Base-by-base conservation (phyloP, 2,888 invertebrate genomes). In the Gymnocheta viridis region DNA sequence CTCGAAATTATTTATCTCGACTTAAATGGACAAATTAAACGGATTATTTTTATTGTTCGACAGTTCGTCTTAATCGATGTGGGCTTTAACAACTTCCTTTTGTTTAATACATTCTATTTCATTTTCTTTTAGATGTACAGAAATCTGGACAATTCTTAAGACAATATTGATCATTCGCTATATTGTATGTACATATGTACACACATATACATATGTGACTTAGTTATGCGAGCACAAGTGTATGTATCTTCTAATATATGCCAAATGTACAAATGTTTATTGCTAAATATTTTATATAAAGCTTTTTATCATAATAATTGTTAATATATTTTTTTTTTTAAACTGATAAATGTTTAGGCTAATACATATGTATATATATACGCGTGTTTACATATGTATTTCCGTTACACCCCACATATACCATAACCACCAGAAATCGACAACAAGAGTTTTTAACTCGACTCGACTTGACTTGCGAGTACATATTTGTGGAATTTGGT, bases 171-270 rank as follows among this genome's bases (percentile, higher is more conserved):
- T 17, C 17, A 17, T 27, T 69, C 29, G 12, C 17, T 14, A 35
- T 58, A n/a, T n/a, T n/a, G n/a, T n/a, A n/a, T n/a, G n/a, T n/a
- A n/a, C n/a, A n/a, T n/a, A n/a, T n/a, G n/a, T n/a, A 22, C 7
- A 32, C n/a, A 32, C 47, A 19, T 9, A 19, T 24, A 24, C 6
- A 35, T 38, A 49, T 49, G 24, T 67, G 58, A 24, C 69, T 69
- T 41, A 62, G 9, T 62, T 69, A 62, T 69, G 49, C 41, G 60
- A 62, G 78, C 69, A 69, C 69, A 78, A 78, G 78, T 78, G 78
- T 78, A 78, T 35, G 58, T 77, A 77, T 24, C 10, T 29, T 6
- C 17, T 44, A 32, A 24, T 38, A 54, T 72, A 72, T 72, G n/a
- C 29, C 12, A 32, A 17, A 66, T 35, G 66, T 14, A 38, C 47